phyloP scores from a whole-genome alignment of 1,140 invertebrate genomes.

The Bombus sylvicola region DNA sequence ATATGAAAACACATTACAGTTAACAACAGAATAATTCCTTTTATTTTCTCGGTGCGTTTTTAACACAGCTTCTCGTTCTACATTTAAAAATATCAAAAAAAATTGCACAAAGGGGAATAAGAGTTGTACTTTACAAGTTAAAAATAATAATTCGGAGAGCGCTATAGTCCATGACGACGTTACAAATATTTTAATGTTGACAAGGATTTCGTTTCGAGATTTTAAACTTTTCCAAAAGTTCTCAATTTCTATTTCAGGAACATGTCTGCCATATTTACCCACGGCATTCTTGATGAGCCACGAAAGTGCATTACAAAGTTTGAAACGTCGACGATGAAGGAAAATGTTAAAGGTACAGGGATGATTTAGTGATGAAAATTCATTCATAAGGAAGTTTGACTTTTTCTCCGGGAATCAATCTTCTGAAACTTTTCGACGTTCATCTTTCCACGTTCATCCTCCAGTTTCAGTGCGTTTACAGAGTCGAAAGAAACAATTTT shows the following conservation, averaged over 20 bases:
- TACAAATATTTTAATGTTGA: background rate
- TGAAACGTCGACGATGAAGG: background rate
- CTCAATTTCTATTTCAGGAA: background rate
- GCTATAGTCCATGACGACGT: background rate
- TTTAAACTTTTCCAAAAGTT: background rate
- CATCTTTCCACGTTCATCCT: background rate
- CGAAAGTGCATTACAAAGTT: conserved; percentile 19
- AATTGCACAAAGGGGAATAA: too few species aligned
- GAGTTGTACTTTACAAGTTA: background rate
- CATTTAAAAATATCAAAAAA: background rate
- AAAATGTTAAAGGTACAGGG: too few species aligned
- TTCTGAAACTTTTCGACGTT: background rate
- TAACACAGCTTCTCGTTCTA: background rate
- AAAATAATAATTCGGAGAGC: background rate
- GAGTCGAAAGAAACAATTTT: too few species aligned
- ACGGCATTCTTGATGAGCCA: background rate
- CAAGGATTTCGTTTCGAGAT: background rate
- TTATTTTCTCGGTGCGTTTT: background rate
- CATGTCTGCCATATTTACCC: background rate
- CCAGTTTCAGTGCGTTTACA: background rate
- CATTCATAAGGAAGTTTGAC: background rate
- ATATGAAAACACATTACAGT: too few species aligned
- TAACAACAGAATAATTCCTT: background rate
- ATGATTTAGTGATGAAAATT: background rate
- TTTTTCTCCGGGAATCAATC: conserved; percentile 1